phyloP scores from a whole-genome alignment of 2,888 invertebrate genomes.

The Dryocosmus kuriphilus region DNA sequence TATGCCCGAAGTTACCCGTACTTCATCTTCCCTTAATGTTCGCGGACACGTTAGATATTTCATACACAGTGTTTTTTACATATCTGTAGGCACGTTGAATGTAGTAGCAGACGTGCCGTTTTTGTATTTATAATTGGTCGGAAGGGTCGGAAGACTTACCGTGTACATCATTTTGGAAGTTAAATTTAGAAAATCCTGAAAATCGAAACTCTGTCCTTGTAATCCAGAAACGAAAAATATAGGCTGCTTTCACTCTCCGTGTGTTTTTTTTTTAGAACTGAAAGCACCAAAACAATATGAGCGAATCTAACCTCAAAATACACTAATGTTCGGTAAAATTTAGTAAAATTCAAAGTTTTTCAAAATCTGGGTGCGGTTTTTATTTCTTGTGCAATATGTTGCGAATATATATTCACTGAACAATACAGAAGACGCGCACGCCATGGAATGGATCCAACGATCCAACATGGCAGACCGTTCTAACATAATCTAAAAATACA shows the following conservation, averaged over 20 bases:
- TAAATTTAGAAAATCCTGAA: constrained; percentile 29
- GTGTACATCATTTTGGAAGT: constrained; percentile 79
- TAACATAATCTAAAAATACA: too few species aligned
- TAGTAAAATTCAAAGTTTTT: background rate
- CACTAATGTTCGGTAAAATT: background rate
- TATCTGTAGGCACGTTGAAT: too few species aligned
- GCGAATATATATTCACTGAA: background rate
- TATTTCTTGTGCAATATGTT: background rate
- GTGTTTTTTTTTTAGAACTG: background rate
- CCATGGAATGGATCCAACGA: background rate
- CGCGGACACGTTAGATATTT: constrained; percentile 7
- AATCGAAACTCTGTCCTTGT: background rate
- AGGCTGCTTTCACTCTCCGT: background rate
- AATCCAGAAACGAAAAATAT: constrained; percentile 1
- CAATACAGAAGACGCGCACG: background rate
- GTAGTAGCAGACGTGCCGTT: too few species aligned
- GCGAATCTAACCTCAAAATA: background rate
- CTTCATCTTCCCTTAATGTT: too few species aligned
- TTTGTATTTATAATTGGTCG: background rate
- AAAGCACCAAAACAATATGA: background rate
- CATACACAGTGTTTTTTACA: background rate
- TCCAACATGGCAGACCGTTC: background rate
- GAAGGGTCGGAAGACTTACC: constrained; percentile 69
- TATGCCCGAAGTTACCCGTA: too few species aligned
- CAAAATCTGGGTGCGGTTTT: background rate